Evolutionary conservation across 37 sponge, comb jelly and placozoan genomes (phyloP), one percentile per base, ranked within the genome.

Genomic region (Diacarnus erythraeanus): DNA sequence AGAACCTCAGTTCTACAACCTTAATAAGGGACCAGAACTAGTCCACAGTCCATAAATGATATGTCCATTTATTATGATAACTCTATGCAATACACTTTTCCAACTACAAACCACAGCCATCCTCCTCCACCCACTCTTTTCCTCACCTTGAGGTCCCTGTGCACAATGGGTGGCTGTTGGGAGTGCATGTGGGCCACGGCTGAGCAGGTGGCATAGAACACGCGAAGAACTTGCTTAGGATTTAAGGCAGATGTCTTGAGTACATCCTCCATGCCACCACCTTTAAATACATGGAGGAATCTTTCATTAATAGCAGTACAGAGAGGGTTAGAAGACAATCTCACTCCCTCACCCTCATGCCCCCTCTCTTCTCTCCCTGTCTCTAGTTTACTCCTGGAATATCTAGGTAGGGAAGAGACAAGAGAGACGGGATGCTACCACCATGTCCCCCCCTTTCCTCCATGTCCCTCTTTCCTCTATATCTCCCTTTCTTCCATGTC

Each of bases 81-180:
- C n/a, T n/a, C n/a, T n/a, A n/a, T n/a, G n/a, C n/a, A n/a, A n/a
- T n/a, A n/a, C n/a, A n/a, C n/a, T n/a, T n/a, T n/a, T n/a, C n/a
- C n/a, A n/a, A n/a, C n/a, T n/a, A n/a, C n/a, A n/a, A n/a, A n/a
- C n/a, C n/a, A n/a, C n/a, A n/a, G n/a, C n/a, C n/a, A n/a, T n/a
- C n/a, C n/a, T n/a, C n/a, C n/a, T n/a, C n/a, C n/a, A n/a, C n/a
- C n/a, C n/a, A n/a, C n/a, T n/a, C n/a, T n/a, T n/a, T 36, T 47
- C 21, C 76, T 38, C 26, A 95, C 96, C 85, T 97, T 97, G 38
- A 97, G 44, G 64, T 97, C 98, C n/a, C 98, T 78, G 83, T 97
- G 98, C 22, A 95, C 87, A 81, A 97, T 84, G 77, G 91, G 91
- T 0, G 96, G 96, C 6, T 72, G 76, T 72, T 83, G 85, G 39